Percentiles rank a stretch among this genome's conserved stretches.
phyloP scores from a whole-genome alignment of 2,113 vertebrate genomes.

The Centropristis striata region DNA sequence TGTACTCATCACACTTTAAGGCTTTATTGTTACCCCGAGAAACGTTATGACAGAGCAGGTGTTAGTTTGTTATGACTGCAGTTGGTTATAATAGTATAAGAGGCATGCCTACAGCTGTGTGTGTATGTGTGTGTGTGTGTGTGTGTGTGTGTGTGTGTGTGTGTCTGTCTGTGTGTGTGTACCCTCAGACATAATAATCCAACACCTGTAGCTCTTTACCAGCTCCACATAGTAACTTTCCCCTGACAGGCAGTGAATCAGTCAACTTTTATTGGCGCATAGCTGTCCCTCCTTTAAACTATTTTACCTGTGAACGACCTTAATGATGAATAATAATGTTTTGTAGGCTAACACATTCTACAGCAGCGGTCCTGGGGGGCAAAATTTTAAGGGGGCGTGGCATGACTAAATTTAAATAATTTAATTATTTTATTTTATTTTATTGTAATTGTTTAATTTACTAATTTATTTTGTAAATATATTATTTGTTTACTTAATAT shows the following conservation, averaged over 20 bases:
- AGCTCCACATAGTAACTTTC: background rate
- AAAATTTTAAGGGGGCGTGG: no score
- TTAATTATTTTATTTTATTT: no score
- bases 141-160: background rate
- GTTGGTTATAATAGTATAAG: background rate
- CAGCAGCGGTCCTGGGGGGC: no score
- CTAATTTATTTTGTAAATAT: no score
- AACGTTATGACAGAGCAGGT: background rate
- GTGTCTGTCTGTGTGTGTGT: background rate
- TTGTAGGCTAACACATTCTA: background rate
- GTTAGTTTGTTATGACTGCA: constrained; percentile 12
- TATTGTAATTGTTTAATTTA: no score
- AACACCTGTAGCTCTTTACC: constrained; percentile 15
- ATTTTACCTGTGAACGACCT: background rate
- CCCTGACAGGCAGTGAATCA: background rate
- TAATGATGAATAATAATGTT: background rate
- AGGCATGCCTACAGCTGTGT: background rate
- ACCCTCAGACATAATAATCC: background rate
- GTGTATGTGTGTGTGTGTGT: constrained; percentile 1
- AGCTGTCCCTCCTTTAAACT: background rate
- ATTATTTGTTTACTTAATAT: no score
- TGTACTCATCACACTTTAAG: no score
- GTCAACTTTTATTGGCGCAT: constrained; percentile 7
- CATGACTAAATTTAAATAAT: no score
- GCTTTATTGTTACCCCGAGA: no score